Evolutionary conservation across 2,797 vertebrate genomes (phyloP), one percentile per base, ranked within the genome.

Genomic region (Esox lucius): DNA sequence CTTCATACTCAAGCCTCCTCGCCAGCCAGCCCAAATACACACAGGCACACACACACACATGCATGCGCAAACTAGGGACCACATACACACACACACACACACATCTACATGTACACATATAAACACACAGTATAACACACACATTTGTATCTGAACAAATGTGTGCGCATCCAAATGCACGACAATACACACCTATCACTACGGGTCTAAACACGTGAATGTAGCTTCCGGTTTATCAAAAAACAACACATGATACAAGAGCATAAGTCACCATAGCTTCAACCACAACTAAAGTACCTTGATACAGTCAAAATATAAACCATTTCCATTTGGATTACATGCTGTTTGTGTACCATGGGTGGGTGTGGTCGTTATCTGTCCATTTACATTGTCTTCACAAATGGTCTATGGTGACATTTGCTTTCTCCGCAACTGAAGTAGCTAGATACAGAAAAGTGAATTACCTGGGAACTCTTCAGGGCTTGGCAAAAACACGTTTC

Each of bases 111-210:
- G 12, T 33, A 72, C 26, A 56, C 24, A 31, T 28, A 71, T 26
- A 15, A 35, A 83, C 79, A 64, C 48, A 49, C 71, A 73, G 71
- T 49, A n/a, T 4, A 62, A 78, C 33, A 62, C 46, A 74, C 69
- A 76, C 7, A 39, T 76, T 64, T 70, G 62, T 28, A 9, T 65
- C 7, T 12, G 28, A 7, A 22, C 33, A 49, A 49, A 71, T 33
- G 83, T 76, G 69, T 76, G 83, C 83, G 82, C 89, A 85, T 84
- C 5, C 66, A 39, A 31, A 42, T 39, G n/a, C n/a, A n/a, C 39
- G n/a, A 69, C 68, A 70, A 59, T 51, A 71, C 51, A 59, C 51
- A 72, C 68, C 49, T 69, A 70, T n/a, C n/a, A n/a, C n/a, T n/a
- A n/a, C n/a, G n/a, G n/a, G n/a, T n/a, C n/a, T n/a, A n/a, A n/a